Evolutionary conservation across 1,140 invertebrate species (phyloP), one percentile per base, ranked within the genome.

Genomic region (Sogatella furcifera): DNA sequence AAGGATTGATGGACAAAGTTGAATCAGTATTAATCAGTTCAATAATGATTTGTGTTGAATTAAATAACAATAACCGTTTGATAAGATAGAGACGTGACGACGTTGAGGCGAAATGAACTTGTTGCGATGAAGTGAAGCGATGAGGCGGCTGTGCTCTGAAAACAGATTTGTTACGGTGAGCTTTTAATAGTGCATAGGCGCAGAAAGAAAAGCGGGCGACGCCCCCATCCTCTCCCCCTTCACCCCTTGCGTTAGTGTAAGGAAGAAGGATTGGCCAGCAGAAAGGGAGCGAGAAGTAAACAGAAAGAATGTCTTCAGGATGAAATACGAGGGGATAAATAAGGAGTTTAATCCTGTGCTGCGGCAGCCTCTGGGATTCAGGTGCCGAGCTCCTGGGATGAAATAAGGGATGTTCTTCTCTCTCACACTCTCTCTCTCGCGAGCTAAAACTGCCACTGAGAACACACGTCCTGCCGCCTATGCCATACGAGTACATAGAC

Each of bases 281-380:
- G 46, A 11, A 22, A 5, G 21, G 46, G 46, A n/a, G 15, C 15
- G 46, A 19, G 46, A 49, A 22, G 46, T 49, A 49, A 49, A 49
- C 46, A 49, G 46, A 49, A 49, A 49, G 46, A 49, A 49, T 49
- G 46, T 49, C 46, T 49, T 49, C 46, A 49, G 46, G 46, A 49
- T 49, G 46, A 49, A 49, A 49, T 49, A 49, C 46, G 46, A 49
- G 46, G 46, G 46, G 46, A 49, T 49, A 49, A 49, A 49, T 49
- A 49, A 49, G 46, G 46, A 49, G 46, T 49, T 49, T 49, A 49
- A 49, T 49, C 46, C 46, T 49, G 46, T 49, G 46, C 21, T 49
- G 46, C 46, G 46, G 46, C 46, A 49, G 46, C 46, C 46, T 49
- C 46, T 49, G 46, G 46, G 46, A 49, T 49, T 49, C 46, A 49